Percentiles rank a stretch among this genome's conserved stretches.
Conservation (phyloP, 1,140 invertebrate species). For the Drosophila pruinosa region DNA sequence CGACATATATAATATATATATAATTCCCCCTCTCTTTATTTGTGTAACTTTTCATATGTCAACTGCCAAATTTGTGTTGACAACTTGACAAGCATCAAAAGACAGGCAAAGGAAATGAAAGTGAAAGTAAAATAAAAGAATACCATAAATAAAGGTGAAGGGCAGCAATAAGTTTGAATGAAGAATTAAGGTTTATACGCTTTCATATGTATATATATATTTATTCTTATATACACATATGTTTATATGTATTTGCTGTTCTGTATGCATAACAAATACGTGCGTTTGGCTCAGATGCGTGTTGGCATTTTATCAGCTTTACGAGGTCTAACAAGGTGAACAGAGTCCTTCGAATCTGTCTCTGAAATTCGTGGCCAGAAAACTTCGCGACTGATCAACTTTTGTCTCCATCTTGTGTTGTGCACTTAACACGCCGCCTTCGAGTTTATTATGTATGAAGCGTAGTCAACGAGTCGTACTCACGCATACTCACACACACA, state of each 20-base stretch:
- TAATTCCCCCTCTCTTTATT: not conserved
- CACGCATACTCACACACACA: constrained; percentile 47
- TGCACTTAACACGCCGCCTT: constrained; percentile 72
- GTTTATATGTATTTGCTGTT: not conserved
- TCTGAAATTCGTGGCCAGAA: not conserved
- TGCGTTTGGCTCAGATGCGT: constrained; percentile 17
- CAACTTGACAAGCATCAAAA: constrained; percentile 32
- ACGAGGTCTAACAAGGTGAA: constrained; percentile 44
- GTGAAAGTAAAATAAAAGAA: not conserved
- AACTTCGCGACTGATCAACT: constrained; percentile 44
- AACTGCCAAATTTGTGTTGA: constrained; percentile 36
- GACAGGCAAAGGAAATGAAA: not conserved
- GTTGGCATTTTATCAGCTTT: constrained; percentile 45
- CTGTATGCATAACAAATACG: constrained; percentile 51
- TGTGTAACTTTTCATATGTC: constrained; percentile 18
- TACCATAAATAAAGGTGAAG: not conserved
- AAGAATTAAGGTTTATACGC: constrained; percentile 20
- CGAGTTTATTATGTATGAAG: constrained; percentile 79
- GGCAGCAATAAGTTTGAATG: constrained; percentile 1
- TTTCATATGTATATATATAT: not conserved
- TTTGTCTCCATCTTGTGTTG: constrained; percentile 31
- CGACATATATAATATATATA: too few species aligned
- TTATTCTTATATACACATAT: not conserved
- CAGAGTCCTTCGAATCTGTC: not conserved
- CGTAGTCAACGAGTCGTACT: constrained; percentile 74